A percentile compares a stretch with the other conserved stretches of the same genome.
These are phyloP conservation scores for Mandrillus leucophaeus DNA, from an alignment of 2,113 vertebrate species.

Conservation along the genomic window DNA sequence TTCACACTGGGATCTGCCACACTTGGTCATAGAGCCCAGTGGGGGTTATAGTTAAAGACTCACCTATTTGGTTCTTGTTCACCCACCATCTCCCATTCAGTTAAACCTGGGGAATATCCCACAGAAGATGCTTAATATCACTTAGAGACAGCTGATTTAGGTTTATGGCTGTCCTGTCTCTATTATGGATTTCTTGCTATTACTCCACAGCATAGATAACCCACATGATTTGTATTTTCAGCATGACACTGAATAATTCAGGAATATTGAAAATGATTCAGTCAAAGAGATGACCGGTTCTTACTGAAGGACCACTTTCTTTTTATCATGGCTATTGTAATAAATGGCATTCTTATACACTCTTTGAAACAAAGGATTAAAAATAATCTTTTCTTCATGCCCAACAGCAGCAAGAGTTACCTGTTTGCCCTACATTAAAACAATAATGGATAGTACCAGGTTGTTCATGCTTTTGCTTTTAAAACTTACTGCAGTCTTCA, in stretches of 20 bases:
- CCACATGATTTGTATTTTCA: constrained; percentile 82
- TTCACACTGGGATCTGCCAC: constrained; percentile 86
- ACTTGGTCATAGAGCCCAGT: constrained; percentile 93
- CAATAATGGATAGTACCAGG: constrained; percentile 97
- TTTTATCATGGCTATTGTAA: background rate
- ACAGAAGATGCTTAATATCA: constrained; percentile 93
- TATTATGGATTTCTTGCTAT: constrained; percentile 89
- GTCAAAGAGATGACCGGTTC: background rate
- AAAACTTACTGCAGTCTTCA: constrained; percentile 95
- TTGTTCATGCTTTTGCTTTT: constrained; percentile 98
- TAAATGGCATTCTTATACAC: background rate
- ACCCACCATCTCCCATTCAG: constrained; percentile 91
- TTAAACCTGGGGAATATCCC: constrained; percentile 92
- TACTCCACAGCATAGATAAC: constrained; percentile 95
- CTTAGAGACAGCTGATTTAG: constrained; percentile 94
- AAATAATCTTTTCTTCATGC: background rate
- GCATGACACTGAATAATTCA: background rate
- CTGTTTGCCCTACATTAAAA: constrained; percentile 97
- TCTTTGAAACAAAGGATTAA: background rate
- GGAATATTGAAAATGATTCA: background rate
- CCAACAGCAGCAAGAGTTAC: background rate
- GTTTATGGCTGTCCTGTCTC: constrained; percentile 88
- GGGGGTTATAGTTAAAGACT: constrained; percentile 88
- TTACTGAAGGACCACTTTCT: background rate
- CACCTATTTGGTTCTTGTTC: constrained; percentile 91